A percentile compares a stretch with the other conserved stretches of the same genome.
phyloP scores from a whole-genome alignment of 2,113 vertebrate species.

The Cololabis saira region DNA sequence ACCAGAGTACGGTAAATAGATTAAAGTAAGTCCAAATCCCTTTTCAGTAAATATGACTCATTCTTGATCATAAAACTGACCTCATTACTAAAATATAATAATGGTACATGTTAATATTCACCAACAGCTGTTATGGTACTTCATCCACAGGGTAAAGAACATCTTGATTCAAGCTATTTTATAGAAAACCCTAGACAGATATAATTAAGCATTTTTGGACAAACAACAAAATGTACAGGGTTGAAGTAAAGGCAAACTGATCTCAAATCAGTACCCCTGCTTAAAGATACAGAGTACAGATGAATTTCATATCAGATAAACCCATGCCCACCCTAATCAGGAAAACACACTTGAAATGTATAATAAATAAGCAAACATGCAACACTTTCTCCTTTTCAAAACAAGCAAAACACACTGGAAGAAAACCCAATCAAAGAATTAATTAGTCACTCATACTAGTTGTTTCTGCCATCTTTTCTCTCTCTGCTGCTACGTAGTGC shows the following conservation, averaged over 20 bases:
- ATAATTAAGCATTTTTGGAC: too few species aligned
- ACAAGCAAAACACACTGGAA: slow-evolving; percentile 40
- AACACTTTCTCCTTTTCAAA: slow-evolving; percentile 24
- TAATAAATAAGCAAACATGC: slow-evolving; percentile 46
- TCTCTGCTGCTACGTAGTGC: slow-evolving; percentile 63
- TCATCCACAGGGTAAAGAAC: too few species aligned
- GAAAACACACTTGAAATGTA: slow-evolving; percentile 7
- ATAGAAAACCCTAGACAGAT: too few species aligned
- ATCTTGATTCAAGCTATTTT: too few species aligned
- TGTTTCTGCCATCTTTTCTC: slow-evolving; percentile 41
- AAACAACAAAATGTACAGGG: too few species aligned
- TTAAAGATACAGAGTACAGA: slow-evolving; percentile 44
- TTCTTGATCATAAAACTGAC: not conserved
- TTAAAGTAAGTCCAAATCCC: not conserved
- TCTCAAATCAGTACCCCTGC: slow-evolving; percentile 45
- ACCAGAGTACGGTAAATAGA: not conserved
- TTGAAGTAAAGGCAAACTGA: slow-evolving; percentile 13
- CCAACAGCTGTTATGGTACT: too few species aligned
- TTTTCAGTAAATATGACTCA: not conserved
- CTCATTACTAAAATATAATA: too few species aligned
- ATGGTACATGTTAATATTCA: not conserved
- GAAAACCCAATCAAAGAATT: slow-evolving; percentile 15
- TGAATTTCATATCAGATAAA: slow-evolving; percentile 43
- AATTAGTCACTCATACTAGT: slow-evolving; percentile 37
- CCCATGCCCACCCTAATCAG: slow-evolving; percentile 46